These are phyloP conservation scores for Pristionchus fissidentatus DNA, from an alignment of 2,888 invertebrate genomes.

Conservation along the genomic window DNA sequence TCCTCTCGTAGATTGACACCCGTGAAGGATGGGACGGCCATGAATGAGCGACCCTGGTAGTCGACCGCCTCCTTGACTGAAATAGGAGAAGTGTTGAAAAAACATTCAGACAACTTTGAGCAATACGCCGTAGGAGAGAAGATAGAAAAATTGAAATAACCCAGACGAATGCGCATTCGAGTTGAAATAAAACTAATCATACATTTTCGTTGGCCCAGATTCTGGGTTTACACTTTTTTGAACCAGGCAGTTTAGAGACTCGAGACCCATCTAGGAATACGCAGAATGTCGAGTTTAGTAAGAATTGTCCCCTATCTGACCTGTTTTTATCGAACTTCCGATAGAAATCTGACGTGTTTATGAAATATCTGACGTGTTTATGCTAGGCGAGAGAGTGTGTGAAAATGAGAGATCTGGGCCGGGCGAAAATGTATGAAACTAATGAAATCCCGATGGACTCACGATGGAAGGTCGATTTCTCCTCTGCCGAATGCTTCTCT, in stretches of 20 bases:
- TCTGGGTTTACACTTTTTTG: too few relatives aligned
- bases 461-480: constrained; percentile 69
- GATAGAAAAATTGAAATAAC: not conserved
- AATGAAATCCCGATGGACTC: constrained; percentile 8
- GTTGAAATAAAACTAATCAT: not conserved
- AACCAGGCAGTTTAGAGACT: too few relatives aligned
- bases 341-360: too few relatives aligned
- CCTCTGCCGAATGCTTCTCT: constrained; percentile 85
- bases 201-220: too few relatives aligned
- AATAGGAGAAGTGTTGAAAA: constrained; percentile 46
- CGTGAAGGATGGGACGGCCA: constrained; percentile 92
- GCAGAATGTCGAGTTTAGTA: too few relatives aligned
- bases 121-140: not conserved
- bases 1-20: constrained; percentile 89
- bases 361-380: too few relatives aligned
- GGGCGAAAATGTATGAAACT: too few relatives aligned
- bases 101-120: not conserved
- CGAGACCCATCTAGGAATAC: too few relatives aligned
- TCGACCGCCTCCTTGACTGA: constrained; percentile 92
- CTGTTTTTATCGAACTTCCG: too few relatives aligned
- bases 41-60: constrained; percentile 95
- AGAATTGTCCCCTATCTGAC: too few relatives aligned
- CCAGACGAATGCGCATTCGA: not conserved
- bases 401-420: too few relatives aligned
- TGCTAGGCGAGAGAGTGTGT: too few relatives aligned